Evolutionary conservation across 2,113 vertebrate genomes (phyloP).

Genomic region (Arvicanthis niloticus): DNA sequence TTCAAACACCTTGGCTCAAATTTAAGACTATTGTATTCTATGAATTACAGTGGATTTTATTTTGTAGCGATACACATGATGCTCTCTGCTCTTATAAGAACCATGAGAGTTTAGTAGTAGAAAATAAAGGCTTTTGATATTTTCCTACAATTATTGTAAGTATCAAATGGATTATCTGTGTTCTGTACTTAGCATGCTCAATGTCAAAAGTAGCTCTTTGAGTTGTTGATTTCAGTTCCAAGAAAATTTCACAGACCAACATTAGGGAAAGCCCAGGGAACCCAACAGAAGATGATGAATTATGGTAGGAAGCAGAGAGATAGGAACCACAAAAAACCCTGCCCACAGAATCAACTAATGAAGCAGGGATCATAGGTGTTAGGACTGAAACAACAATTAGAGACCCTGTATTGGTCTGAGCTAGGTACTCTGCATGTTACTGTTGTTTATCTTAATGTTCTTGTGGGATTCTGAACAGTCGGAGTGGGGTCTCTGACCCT

Average conservation of each 20-base stretch:
- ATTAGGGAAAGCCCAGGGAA: neutral
- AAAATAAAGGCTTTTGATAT: neutral
- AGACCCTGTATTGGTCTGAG: neutral
- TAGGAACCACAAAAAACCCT: neutral
- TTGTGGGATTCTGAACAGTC: neutral
- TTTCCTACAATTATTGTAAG: neutral
- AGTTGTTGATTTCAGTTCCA: neutral
- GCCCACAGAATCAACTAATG: neutral
- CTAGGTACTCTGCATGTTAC: neutral
- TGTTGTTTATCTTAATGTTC: neutral
- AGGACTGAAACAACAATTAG: neutral
- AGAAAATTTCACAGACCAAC: neutral
- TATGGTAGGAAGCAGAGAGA: neutral
- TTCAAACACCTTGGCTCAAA: neutral
- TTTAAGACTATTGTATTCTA: neutral
- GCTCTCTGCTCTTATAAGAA: neutral
- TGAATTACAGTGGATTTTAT: neutral
- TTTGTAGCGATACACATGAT: neutral
- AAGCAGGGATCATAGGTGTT: neutral
- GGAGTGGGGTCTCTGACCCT: neutral
- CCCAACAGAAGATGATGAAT: neutral
- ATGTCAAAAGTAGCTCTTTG: neutral
- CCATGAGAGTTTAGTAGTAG: neutral
- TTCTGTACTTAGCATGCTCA: too few relatives aligned
- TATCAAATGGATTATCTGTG: neutral